Evolutionary conservation across 1,140 invertebrate species (phyloP), one percentile per base, ranked within the genome.

Genomic region (Drosophila jambulina): DNA sequence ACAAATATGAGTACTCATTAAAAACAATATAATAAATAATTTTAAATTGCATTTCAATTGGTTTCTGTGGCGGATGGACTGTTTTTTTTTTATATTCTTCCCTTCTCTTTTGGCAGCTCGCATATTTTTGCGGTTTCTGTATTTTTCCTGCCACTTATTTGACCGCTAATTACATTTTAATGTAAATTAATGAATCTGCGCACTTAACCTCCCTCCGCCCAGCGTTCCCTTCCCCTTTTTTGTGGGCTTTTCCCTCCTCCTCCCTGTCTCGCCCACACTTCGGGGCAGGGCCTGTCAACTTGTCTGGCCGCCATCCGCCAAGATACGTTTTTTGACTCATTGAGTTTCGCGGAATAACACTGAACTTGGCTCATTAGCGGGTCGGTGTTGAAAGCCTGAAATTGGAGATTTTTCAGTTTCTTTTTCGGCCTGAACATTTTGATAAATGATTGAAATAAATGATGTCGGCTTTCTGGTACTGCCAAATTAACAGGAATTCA

Each of bases 371-470:
- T 87, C 84, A 88, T 87, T 88, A 87, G 80, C 65, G 57, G 40
- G 23, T 58, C 64, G 71, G 71, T 62, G 70, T 80, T 88, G 80
- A 80, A 77, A 62, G 83, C 74, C 64, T 38, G 53, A 74, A 53
- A 63, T 72, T 17, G 21, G 53, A 69, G 77, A 83, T 65, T 78
- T 81, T 75, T 63, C 46, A 32, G 67, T 72, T 74, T 65, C 57
- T 59, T 56, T 61, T 45, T 79, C 38, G 21, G 36, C 34, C 40
- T 27, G 19, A 72, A 51, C 32, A 60, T 80, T 87, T 80, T 88
- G 83, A 87, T 88, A 87, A 87, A 87, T 87, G 84, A 87, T 84
- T 88, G 68, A 87, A 74, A 84, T 87, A 80, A 78, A 88, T 87
- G 80, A 87, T 87, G 83, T 36, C 51, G 62, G 45, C 29, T 65